A percentile compares a stretch with the other conserved stretches of the same genome.
phyloP scores from a whole-genome alignment of 2,888 invertebrate species.

The Drymonia ruficornis region DNA sequence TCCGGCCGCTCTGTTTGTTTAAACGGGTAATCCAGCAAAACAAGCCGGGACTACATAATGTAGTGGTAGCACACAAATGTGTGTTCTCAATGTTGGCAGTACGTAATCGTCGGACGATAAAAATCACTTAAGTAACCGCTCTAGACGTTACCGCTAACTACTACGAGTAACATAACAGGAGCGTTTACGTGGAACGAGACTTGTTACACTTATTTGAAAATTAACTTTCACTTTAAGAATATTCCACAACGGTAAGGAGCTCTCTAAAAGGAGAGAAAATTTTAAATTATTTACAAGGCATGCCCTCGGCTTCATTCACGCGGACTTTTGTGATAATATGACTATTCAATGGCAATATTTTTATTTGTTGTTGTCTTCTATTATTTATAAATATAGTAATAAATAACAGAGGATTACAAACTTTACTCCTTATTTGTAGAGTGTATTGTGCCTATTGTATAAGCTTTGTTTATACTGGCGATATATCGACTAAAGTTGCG shows the following conservation, averaged over 20 bases:
- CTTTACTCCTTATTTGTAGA: too few relatives aligned
- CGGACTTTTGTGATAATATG: too few relatives aligned
- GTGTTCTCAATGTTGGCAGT: constrained; percentile 67
- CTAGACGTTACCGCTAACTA: constrained; percentile 62
- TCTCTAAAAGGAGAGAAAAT: constrained; percentile 6
- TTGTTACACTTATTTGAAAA: constrained; percentile 55
- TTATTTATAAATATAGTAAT: too few relatives aligned
- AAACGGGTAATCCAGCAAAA: constrained; percentile 80
- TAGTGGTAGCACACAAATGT: constrained; percentile 68
- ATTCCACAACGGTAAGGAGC: constrained; percentile 7
- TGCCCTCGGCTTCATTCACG: not conserved
- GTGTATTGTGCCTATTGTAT: too few relatives aligned
- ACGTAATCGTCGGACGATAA: constrained; percentile 74
- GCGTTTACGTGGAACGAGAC: constrained; percentile 50
- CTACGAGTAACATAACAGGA: constrained; percentile 53
- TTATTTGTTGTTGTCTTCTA: too few relatives aligned
- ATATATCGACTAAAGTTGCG: constrained; percentile 6
- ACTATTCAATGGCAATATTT: too few relatives aligned
- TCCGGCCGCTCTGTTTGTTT: constrained; percentile 77
- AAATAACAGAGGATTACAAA: too few relatives aligned
- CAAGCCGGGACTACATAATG: constrained; percentile 64
- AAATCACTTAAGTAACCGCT: constrained; percentile 74
- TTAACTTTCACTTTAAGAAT: constrained; percentile 41
- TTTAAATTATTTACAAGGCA: not conserved
- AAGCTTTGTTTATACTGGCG: too few relatives aligned